phyloP scores from a whole-genome alignment of 2,113 vertebrate species.

The Nipponia nippon region DNA sequence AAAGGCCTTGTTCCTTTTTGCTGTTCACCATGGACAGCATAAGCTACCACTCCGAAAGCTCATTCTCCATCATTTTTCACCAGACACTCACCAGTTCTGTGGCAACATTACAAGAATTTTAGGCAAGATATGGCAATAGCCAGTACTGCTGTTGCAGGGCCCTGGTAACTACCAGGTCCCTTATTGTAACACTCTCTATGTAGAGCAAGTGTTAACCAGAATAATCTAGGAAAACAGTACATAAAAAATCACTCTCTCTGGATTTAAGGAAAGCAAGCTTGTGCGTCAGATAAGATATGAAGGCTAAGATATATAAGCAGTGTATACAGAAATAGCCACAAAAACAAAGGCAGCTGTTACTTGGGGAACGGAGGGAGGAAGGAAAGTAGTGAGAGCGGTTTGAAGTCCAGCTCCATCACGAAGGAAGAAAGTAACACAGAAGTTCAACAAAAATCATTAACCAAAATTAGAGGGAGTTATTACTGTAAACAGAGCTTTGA shows the following conservation, averaged over 20 bases:
- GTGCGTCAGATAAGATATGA: not conserved
- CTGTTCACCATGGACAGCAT: not conserved
- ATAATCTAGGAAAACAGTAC: not conserved
- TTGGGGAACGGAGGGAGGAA: not conserved
- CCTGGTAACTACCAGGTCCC: not conserved
- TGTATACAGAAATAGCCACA: not conserved
- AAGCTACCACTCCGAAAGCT: not conserved
- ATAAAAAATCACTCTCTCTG: not conserved
- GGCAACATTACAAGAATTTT: not conserved
- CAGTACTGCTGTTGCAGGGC: not conserved
- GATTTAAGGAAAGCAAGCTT: not conserved
- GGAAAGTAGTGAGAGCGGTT: not conserved
- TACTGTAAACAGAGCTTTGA: not conserved
- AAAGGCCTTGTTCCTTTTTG: not conserved
- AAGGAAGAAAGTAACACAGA: not conserved
- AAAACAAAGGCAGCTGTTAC: not conserved
- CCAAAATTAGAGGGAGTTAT: not conserved
- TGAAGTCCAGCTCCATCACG: not conserved
- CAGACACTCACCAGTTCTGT: not conserved
- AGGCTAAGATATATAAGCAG: not conserved
- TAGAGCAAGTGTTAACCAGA: not conserved
- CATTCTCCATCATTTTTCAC: not conserved
- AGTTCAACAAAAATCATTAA: not conserved
- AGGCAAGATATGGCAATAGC: not conserved
- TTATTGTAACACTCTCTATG: rapidly evolving